Base-by-base conservation (phyloP, 2,113 vertebrate species). In the Nansenia antarctica region DNA sequence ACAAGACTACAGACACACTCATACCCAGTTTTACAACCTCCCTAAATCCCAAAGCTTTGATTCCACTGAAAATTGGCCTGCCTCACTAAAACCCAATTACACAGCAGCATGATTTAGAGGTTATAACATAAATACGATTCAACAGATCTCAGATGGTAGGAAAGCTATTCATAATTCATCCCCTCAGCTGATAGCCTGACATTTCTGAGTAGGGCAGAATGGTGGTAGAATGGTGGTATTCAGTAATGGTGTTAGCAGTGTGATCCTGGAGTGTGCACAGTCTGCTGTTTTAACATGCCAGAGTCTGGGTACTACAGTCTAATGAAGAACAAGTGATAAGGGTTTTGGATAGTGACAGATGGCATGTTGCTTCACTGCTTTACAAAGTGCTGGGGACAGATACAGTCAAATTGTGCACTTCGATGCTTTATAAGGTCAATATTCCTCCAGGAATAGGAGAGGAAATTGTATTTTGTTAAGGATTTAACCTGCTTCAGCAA, bases 281-380 rank as follows among this genome's bases (percentile, higher is more conserved):
- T 22, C 45, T 49, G n/a, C 0, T 20, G 39, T 42, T 42, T 14
- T 42, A 42, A 11, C 9, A 49, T 47, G 45, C 15, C 11, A 39
- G 37, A n/a, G 14, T 20, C 11, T 47, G 15, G 15, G 42, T 8
- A 47, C 18, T 29, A 15, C 3, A 14, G 54, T 30, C 24, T 55
- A 72, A 75, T 69, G 45, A 68, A 2, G 53, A 26, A 22, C 30
- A 27, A 67, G 37, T 55, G 30, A 47, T 35, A 30, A 24, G 24
- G 32, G 22, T 59, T 64, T 59, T 32, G 22, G 53, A 66, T 58
- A 32, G 5, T 30, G 49, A 57, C 72, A 78, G 75, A 74, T 77
- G 71, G 60, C 47, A 20, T 49, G 59, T 64, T 65, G 42, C 53
- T 27, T 35, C 55, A 34, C 49, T 18, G 52, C 58, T 65, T 49